Base-by-base conservation (phyloP, 2,797 vertebrate species). In the Muscicapa striata region DNA sequence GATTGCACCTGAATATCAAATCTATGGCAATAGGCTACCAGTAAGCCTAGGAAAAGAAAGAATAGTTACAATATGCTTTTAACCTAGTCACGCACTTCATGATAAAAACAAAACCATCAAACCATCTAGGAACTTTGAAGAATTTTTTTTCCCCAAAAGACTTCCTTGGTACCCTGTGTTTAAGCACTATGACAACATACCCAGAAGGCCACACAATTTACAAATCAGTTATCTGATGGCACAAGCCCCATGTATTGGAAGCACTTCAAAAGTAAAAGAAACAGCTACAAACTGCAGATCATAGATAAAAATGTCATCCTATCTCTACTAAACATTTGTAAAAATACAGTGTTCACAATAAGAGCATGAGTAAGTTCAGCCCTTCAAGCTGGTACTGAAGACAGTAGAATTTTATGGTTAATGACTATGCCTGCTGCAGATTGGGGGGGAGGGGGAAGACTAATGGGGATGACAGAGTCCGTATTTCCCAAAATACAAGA, bases 1-100 rank as follows among this genome's bases (percentile, higher is more conserved):
- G 99, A 98, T 74, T 99, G 99, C 93, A 98, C 98, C 94, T 99
- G 98, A 94, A 99, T 98, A 97, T 99, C 99, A 94, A 99, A 99
- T 84, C 99, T 98, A 96, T 99, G 99, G 95, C 99, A 99, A 95
- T 99, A 99, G 6, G 97, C 99, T 68, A 99, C 99, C 89, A 99
- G 97, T 87, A 99, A 97, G 75, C 99, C 99, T 99, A 95, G 30
- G 67, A 82, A 62, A 58, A 45, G 82, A 82, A 87, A 81, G 32
- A 73, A 55, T 5, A 84, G 27, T 90, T 67, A 67, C 23, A 54
- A 49, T 11, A 19, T 4, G 20, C 13, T 89, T 85, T 52, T 43
- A 83, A 74, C 14, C 30, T 30, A 27, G 13, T 32, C 46, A 62
- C 0, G 0, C 8, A 29, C 21, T 22, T 54, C 22, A 70, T 43